Base-by-base conservation (phyloP, 92 coral and sea anemone species). In the Actinernus sp. region DNA sequence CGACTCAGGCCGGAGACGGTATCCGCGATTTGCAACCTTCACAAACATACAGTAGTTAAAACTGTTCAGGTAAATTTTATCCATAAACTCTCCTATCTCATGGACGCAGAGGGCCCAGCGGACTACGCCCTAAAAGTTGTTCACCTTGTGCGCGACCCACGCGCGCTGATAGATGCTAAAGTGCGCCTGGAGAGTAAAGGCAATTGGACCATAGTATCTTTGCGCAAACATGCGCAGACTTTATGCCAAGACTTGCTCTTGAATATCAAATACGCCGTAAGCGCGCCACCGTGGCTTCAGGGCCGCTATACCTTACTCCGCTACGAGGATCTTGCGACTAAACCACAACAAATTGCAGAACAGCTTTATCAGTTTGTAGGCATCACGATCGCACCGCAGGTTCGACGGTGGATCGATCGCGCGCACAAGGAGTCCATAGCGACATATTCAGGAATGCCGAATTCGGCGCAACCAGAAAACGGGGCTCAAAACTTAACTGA, bases 91-190 rank as follows among this genome's bases (percentile, higher is more conserved):
- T 82, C 92, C 4, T 84, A 93, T 40, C 80, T 90, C 6, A 79
- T 77, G 91, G 93, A 78, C 65, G 61, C 58, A 2, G 81, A 57
- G 28, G 88, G 89, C 24, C 74, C 88, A 0, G 59, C 74, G 1
- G 96, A 92, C 39, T 83, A 78, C 41, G 68, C 93, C 21, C 68
- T 90, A 28, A 91, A 88, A 82, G 85, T 93, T 13, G 91, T 93
- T 32, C 93, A 93, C n/a, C 58, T 93, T 6, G 93, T 93, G 50
- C 85, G 98, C 0, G 98, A 90, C 41, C 97, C 97, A 17, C 97
- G 98, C 67, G 98, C 98, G 40, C 66, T 90, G 4, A 32, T 86
- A 24, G 81, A 93, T 70, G 55, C 97, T 63, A 76, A 77, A 28
- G 81, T 90, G 19, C 38, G 62, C 26, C 65, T 48, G 34, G 72